These are phyloP conservation scores for Pagrus major DNA, from an alignment of 2,113 vertebrate genomes.

Conservation along the genomic window DNA sequence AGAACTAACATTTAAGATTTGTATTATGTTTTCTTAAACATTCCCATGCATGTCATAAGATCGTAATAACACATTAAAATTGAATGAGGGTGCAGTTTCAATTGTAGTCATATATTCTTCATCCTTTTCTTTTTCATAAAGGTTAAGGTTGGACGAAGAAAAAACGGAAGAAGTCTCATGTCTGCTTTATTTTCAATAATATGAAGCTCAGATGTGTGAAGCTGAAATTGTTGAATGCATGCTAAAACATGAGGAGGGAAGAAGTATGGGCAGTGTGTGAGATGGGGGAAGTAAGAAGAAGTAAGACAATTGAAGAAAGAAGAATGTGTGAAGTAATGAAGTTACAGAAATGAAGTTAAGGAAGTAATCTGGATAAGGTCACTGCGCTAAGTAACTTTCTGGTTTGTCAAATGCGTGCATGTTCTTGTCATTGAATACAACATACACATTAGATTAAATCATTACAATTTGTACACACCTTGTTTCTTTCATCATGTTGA, in stretches of 20 bases:
- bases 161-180: constrained; percentile 99
- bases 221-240: constrained; percentile 99
- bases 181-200: constrained; percentile 97
- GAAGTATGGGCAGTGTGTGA: constrained; percentile 97
- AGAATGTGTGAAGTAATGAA: constrained; percentile 96
- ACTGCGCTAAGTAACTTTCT: constrained; percentile 98
- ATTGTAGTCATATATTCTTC: constrained; percentile 96
- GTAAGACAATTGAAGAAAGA: constrained; percentile 99
- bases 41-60: constrained; percentile 63
- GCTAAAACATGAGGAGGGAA: constrained; percentile 98
- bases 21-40: constrained; percentile 38
- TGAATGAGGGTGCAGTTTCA: constrained; percentile 75
- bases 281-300: constrained; percentile 99
- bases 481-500: constrained; percentile 33
- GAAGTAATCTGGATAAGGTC: constrained; percentile 99
- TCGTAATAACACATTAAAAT: constrained; percentile 64
- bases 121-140: constrained; percentile 99
- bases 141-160: constrained; percentile 99
- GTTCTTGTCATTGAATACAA: constrained; percentile 83
- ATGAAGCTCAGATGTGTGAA: constrained; percentile 99
- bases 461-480: constrained; percentile 48
- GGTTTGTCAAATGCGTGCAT: constrained; percentile 98
- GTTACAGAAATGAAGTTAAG: constrained; percentile 90
- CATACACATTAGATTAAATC: constrained; percentile 46
- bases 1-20: constrained; percentile 23